Percentiles rank a stretch among this genome's conserved stretches.
phyloP scores from a whole-genome alignment of 2,113 vertebrate genomes.

The Calidris pygmaea region DNA sequence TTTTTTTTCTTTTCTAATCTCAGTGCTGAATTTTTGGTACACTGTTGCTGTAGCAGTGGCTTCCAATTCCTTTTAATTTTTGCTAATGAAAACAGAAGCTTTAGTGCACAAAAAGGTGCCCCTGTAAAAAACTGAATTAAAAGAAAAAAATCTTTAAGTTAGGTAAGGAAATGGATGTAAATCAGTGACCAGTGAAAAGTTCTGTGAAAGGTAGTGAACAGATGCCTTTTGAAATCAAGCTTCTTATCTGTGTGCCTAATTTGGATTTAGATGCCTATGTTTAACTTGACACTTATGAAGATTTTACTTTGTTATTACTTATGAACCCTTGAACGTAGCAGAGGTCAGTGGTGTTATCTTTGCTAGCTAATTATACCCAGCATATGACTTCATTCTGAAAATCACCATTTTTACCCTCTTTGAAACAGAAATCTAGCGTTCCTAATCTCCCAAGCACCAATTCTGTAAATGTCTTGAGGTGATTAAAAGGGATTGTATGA shows the following conservation, averaged over 20 bases:
- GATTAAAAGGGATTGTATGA: neutral
- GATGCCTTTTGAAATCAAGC: neutral
- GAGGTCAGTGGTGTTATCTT: neutral
- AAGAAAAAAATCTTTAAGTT: neutral
- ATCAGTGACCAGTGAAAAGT: neutral
- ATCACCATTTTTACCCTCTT: neutral
- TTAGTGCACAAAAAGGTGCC: neutral
- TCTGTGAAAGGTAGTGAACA: neutral
- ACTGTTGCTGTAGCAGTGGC: neutral
- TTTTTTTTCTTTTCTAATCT: neutral
- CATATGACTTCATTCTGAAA: neutral
- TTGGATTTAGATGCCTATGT: neutral
- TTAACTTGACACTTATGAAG: neutral
- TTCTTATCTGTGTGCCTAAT: neutral
- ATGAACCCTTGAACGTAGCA: neutral
- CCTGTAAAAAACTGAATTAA: conserved; percentile 9
- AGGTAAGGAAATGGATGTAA: neutral
- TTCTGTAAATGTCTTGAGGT: neutral
- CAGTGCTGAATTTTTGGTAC: conserved; percentile 4
- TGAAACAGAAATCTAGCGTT: neutral
- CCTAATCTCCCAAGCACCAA: neutral
- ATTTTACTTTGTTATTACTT: neutral
- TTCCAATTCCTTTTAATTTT: neutral
- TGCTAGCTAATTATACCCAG: neutral
- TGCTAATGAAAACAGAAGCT: neutral